Evolutionary conservation across 2,888 invertebrate species (phyloP).

Genomic region (Dendrolimus houi): DNA sequence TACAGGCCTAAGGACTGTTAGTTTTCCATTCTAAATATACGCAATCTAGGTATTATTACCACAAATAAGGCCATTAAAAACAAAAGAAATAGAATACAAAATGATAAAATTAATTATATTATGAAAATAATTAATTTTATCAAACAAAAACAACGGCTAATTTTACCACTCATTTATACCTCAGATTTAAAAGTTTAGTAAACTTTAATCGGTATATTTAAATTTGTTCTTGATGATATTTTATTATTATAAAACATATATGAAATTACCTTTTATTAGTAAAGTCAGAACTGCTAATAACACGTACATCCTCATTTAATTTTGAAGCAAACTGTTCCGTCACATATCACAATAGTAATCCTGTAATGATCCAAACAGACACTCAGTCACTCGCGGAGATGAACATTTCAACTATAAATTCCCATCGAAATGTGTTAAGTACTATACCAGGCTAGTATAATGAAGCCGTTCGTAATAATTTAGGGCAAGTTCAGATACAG

Average conservation of each 20-base stretch:
- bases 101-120: not conserved
- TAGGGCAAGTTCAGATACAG: conserved; percentile 14
- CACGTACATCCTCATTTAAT: conserved; percentile 63
- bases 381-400: conserved; percentile 33
- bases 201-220: no score
- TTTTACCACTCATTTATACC: not conserved
- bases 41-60: no score
- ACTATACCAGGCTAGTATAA: conserved; percentile 13
- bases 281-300: conserved; percentile 53
- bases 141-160: not conserved
- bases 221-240: no score
- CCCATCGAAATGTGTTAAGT: not conserved
- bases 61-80: no score
- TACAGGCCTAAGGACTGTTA: no score
- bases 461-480: conserved; percentile 23
- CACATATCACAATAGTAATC: conserved; percentile 46
- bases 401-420: conserved; percentile 8
- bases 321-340: conserved; percentile 46
- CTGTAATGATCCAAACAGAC: conserved; percentile 22
- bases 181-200: no score
- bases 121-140: not conserved
- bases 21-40: no score
- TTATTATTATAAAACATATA: conserved; percentile 1
- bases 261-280: conserved; percentile 56
- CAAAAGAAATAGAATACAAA: no score